Base-by-base conservation (phyloP, 1,140 invertebrate genomes). In the Euschistus heros region DNA sequence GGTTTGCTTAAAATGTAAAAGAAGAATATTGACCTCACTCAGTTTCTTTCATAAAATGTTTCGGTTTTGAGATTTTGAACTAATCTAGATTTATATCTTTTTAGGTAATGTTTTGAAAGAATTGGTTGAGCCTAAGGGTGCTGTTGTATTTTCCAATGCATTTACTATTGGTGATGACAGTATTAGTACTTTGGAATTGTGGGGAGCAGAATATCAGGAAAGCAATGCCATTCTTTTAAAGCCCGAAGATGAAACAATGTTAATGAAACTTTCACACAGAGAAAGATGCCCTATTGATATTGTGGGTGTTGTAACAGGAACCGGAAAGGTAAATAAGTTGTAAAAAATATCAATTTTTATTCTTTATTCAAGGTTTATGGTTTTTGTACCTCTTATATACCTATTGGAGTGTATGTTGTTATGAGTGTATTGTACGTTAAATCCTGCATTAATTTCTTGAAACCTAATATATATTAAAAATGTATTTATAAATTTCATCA, bases 191-290 rank as follows among this genome's bases (percentile, higher is more conserved):
- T 74, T 97, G 64, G 96, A 98, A 74, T 75, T 98, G 6, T 98
- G 96, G 96, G 94, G 94, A 0, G 96, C 95, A 0, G 96, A 99
- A 74, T 99, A 98, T 73, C 96, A 98, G 78, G 96, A 98, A 76
- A 97, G 89, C 69, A 86, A 98, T 76, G 95, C 94, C 0, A 78
- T 96, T 47, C 75, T 97, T 0, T 88, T 92, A 68, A 78, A 78
- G 47, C 76, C 82, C 63, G 74, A 86, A 63, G 80, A 89, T 70
- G 77, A 84, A 13, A 65, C 76, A 15, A 66, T 88, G 2, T 76
- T 98, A 0, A 78, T 86, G 71, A 79, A 81, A 69, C 91, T 98
- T 62, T 87, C 89, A 47, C 72, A 77, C 17, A 80, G 96, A 66
- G 96, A 98, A 80, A 84, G 91, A 67, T 98, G 96, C 75, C 90